Evolutionary conservation across 2,888 invertebrate genomes (phyloP).

Genomic region (Dermolepida albohirtum): DNA sequence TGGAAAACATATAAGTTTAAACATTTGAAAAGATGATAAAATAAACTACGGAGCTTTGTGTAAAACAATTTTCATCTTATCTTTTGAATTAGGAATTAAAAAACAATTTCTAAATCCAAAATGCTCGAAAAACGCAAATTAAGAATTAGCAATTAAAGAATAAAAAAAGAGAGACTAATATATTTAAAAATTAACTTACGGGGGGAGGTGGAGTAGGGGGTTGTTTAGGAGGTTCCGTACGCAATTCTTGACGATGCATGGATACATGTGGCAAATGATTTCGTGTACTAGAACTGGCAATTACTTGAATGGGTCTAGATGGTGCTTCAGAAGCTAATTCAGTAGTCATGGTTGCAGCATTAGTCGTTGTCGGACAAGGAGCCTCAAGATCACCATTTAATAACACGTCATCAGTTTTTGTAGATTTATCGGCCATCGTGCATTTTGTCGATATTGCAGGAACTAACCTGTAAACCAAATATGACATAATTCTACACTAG

Average conservation of each 20-base stretch:
- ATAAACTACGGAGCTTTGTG: no score
- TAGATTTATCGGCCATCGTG: constrained; percentile 76
- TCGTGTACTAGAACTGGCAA: constrained; percentile 55
- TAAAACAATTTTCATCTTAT: no score
- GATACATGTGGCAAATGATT: constrained; percentile 43
- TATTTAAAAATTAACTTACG: constrained; percentile 46
- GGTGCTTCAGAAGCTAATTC: constrained; percentile 60
- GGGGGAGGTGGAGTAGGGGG: constrained; percentile 54
- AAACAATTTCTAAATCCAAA: no score
- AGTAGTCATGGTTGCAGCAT: constrained; percentile 70
- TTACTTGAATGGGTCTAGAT: constrained; percentile 54
- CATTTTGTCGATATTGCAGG: constrained; percentile 62
- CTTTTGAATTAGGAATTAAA: no score
- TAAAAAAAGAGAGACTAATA: no score
- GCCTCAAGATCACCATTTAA: constrained; percentile 59
- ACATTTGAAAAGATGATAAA: no score
- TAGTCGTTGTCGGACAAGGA: constrained; percentile 65
- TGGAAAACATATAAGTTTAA: no score
- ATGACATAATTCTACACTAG: no score
- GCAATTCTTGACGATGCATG: constrained; percentile 46
- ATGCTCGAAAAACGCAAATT: no score
- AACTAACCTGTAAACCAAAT: constrained; percentile 58
- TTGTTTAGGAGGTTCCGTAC: constrained; percentile 49
- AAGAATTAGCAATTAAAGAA: no score
- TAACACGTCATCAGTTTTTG: constrained; percentile 72